Conservation (phyloP, 2,797 vertebrate genomes). For the Antennarius maculatus region DNA sequence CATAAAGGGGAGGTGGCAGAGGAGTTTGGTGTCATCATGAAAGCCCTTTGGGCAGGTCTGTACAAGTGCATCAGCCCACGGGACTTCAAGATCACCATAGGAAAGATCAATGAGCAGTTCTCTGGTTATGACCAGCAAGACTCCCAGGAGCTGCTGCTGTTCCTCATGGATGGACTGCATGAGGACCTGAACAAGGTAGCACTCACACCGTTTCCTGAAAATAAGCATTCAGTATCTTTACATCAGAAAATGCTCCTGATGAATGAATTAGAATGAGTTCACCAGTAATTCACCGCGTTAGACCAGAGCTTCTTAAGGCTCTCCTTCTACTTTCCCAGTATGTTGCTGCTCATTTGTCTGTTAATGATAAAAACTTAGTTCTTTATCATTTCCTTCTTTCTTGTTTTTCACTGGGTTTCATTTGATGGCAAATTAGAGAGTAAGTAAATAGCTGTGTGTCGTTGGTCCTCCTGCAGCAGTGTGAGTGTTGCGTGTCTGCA, state of each 20-base stretch:
- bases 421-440: constrained; percentile 84
- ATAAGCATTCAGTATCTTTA: not conserved
- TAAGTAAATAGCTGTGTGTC: constrained; percentile 80
- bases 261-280: constrained; percentile 4
- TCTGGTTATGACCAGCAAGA: constrained; percentile 94
- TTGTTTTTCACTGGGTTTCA: constrained; percentile 72
- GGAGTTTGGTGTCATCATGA: constrained; percentile 98
- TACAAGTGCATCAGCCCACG: constrained; percentile 95
- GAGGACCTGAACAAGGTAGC: constrained; percentile 98
- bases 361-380: constrained; percentile 54
- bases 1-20: constrained; percentile 98
- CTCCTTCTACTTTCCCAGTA: constrained; percentile 36
- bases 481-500: constrained; percentile 68
- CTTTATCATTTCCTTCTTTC: constrained; percentile 70
- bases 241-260: not conserved
- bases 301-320: constrained; percentile 27
- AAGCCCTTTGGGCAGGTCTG: constrained; percentile 94
- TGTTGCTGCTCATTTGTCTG: constrained; percentile 58
- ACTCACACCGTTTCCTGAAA: not conserved
- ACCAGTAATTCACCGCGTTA: constrained; percentile 16
- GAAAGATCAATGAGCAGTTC: constrained; percentile 97
- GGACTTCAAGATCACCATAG: constrained; percentile 96
- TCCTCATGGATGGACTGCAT: constrained; percentile 97
- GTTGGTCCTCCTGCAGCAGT: constrained; percentile 61
- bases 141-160: constrained; percentile 96